A percentile compares a stretch with the other conserved stretches of the same genome.
These are phyloP conservation scores for Cacatua alba DNA, from an alignment of 2,113 vertebrate species.

Conservation along the genomic window DNA sequence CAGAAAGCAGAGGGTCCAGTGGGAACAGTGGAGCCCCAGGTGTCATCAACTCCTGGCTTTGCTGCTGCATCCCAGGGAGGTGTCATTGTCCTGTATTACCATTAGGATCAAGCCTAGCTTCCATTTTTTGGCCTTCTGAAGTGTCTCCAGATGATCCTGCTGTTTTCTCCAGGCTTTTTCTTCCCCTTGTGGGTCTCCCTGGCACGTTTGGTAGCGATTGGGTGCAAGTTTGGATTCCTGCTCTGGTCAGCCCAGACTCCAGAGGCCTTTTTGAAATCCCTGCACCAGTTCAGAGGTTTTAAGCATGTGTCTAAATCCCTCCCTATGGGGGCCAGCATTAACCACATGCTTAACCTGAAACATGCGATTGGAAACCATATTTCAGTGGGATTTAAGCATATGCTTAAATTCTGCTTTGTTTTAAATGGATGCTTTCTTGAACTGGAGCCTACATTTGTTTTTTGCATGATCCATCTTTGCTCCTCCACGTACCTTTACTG, in stretches of 20 bases:
- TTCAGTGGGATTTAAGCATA: slow-evolving; percentile 16
- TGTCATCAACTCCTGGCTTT: background rate
- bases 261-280: background rate
- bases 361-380: slow-evolving; percentile 1
- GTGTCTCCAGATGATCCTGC: background rate
- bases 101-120: background rate
- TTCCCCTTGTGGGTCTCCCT: background rate
- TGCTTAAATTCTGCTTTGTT: slow-evolving; percentile 14
- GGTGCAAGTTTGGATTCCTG: background rate
- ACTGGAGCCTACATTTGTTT: background rate
- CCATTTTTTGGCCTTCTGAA: background rate
- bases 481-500: background rate
- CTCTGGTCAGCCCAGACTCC: background rate
- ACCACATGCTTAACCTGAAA: background rate
- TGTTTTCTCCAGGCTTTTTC: background rate
- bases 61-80: background rate
- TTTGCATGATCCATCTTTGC: slow-evolving; percentile 1
- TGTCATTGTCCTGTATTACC: background rate
- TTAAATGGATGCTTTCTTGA: slow-evolving; percentile 44
- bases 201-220: accelerated
- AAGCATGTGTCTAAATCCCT: background rate
- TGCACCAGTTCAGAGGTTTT: background rate
- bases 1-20: background rate
- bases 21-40: background rate
- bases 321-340: background rate